Base-by-base conservation (phyloP, 2,113 vertebrate genomes). In the Peromyscus leucopus region DNA sequence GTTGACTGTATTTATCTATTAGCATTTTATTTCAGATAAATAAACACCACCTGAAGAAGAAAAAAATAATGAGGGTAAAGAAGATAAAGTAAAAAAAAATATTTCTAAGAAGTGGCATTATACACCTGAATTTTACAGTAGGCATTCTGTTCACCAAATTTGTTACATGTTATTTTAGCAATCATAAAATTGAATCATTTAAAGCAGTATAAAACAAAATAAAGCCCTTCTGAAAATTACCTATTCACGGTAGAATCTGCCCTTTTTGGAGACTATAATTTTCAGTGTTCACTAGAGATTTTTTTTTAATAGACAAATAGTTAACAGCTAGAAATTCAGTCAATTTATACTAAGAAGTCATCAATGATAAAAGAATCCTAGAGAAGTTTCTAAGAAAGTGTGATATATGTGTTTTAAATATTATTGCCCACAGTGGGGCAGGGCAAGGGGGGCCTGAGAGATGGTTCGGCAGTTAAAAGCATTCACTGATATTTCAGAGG, bases 341-440 rank as follows among this genome's bases (percentile, higher is more conserved):
- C 61, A 94, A 63, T 31, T 51, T 36, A 13, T 92, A 79, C 7
- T 48, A 90, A 65, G 48, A 83, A 9, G 31, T 84, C 90, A 84
- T 22, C 24, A 22, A 13, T 72, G 31, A 83, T 61, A 67, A 92
- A n/a, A 46, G 16, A 1, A 78, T 83, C 90, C 11, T 69, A 71
- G 39, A 90, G 39, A 83, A 84, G 26, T 94, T 82, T 72, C 33
- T 93, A 87, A 89, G 22, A 72, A 4, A 93, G 80, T 91, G 9
- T 90, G 48, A 24, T 55, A 88, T 85, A 59, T 10, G 84, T 61
- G 90, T 84, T 91, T 71, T 85, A 76, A 93, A 94, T 42, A 10
- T 19, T 26, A 16, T 59, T 83, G 3, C 12, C 24, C 7, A 1
- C 0, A 6, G 12, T 21, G 55, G 69, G 51, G 51, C 10, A 51